Evolutionary conservation across 92 coral and sea anemone species (phyloP).

Genomic region (Pocillopora grandis): DNA sequence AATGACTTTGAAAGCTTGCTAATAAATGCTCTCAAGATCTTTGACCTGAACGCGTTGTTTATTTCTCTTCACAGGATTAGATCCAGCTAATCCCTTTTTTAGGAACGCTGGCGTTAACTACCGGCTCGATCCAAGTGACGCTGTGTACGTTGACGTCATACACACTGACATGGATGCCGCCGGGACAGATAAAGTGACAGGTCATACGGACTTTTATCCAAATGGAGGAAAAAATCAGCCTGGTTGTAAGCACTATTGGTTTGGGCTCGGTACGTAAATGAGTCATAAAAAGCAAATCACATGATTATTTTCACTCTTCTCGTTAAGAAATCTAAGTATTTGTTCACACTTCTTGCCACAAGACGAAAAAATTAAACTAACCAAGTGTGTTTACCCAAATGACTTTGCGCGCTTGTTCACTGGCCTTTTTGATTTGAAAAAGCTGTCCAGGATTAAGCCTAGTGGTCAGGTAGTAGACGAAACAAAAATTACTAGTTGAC

Average conservation of each 20-base stretch:
- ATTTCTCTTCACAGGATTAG: slow-evolving; percentile 44
- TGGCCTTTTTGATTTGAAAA: too few species aligned
- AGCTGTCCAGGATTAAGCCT: too few species aligned
- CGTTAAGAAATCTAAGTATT: too few species aligned
- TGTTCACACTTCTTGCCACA: too few species aligned
- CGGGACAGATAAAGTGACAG: slow-evolving; percentile 38
- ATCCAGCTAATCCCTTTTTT: slow-evolving; percentile 62
- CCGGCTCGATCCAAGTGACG: slow-evolving; percentile 66
- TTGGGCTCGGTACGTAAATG: background rate
- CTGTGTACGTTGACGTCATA: slow-evolving; percentile 67
- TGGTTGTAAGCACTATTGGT: slow-evolving; percentile 8
- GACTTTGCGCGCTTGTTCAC: too few species aligned
- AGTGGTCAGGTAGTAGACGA: too few species aligned
- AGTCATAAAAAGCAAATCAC: background rate
- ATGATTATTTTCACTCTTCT: too few species aligned
- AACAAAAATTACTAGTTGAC: too few species aligned
- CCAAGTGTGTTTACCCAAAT: too few species aligned
- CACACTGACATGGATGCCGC: slow-evolving; percentile 49
- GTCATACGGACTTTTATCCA: slow-evolving; percentile 80
- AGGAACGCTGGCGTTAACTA: background rate
- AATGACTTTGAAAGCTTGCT: too few species aligned
- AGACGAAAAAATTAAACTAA: too few species aligned
- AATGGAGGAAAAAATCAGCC: slow-evolving; percentile 77
- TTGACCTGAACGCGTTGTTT: background rate
- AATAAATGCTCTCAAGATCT: too few species aligned